Evolutionary conservation across 2,797 vertebrate species (phyloP), one percentile per base, ranked within the genome.

Genomic region (Parambassis ranga): DNA sequence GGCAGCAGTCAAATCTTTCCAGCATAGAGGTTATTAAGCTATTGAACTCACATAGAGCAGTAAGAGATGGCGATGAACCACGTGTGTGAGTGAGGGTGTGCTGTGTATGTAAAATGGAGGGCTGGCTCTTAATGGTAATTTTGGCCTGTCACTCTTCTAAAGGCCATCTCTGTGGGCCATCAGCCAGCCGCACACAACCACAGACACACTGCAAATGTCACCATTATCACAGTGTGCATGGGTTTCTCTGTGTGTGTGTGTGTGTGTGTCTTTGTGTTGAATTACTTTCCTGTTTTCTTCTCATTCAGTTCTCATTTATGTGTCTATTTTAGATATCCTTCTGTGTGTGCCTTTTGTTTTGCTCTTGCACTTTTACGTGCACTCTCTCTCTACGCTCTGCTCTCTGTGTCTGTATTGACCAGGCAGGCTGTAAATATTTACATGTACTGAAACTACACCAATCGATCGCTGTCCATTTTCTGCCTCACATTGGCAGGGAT

Each of bases 161-260:
- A 92, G 91, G 91, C 90, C 90, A 92, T 89, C 90, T 79, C 87
- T 82, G 85, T 77, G 61, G 83, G 84, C 84, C 81, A 87, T 91
- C 89, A 87, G 82, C 84, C 83, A 83, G 79, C 65, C 62, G 28
- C 75, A 82, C 81, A 78, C 75, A 78, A 70, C 84, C 77, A 86
- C 81, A 47, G 61, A 70, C 78, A 75, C 73, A 38, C 83, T 70
- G 76, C 57, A 91, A 93, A 92, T 93, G 91, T 92, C 92, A 93
- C 86, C 82, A 81, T 85, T 89, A 89, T 84, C 86, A 81, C 82
- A 81, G 66, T 56, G 42, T 59, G 73, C 44, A n/a, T n/a, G n/a
- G n/a, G n/a, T n/a, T n/a, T n/a, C n/a, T n/a, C n/a, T 67, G 50
- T 52, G 46, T 41, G 22, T 35, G 10, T 37, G 50, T 13, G 36